Evolutionary conservation across 2,888 invertebrate species (phyloP).

Genomic region (Stramonita haemastoma): DNA sequence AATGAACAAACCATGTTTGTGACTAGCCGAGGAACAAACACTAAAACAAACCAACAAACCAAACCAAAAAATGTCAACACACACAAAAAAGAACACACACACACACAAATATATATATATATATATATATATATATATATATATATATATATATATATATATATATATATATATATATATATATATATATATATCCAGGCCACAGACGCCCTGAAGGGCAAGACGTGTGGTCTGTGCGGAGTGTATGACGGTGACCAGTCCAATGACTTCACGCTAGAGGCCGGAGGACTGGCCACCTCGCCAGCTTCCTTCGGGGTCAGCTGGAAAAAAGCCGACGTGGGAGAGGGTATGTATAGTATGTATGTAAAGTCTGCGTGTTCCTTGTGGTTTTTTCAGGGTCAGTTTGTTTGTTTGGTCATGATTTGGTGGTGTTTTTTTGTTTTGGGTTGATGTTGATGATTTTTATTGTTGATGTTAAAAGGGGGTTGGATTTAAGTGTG

Average conservation of each 20-base stretch:
- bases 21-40: too few relatives aligned
- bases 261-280: conserved; percentile 84
- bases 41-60: too few relatives aligned
- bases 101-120: too few relatives aligned
- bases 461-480: neutral
- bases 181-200: conserved; percentile 50
- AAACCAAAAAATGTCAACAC: too few relatives aligned
- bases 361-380: too few relatives aligned
- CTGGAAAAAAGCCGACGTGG: conserved; percentile 62
- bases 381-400: neutral
- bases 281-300: conserved; percentile 79
- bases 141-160: too few relatives aligned
- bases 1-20: too few relatives aligned
- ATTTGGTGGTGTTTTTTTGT: neutral
- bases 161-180: too few relatives aligned
- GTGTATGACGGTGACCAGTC: conserved; percentile 84
- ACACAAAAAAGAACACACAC: too few relatives aligned
- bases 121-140: too few relatives aligned
- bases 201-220: conserved; percentile 83
- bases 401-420: neutral
- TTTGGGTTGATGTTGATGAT: neutral
- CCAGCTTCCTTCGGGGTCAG: conserved; percentile 63
- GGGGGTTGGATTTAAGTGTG: neutral
- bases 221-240: conserved; percentile 90
- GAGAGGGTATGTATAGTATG: conserved; percentile 45